phyloP scores from a whole-genome alignment of 2,888 invertebrate species.

The Liopterus haemorrhoidalis region DNA sequence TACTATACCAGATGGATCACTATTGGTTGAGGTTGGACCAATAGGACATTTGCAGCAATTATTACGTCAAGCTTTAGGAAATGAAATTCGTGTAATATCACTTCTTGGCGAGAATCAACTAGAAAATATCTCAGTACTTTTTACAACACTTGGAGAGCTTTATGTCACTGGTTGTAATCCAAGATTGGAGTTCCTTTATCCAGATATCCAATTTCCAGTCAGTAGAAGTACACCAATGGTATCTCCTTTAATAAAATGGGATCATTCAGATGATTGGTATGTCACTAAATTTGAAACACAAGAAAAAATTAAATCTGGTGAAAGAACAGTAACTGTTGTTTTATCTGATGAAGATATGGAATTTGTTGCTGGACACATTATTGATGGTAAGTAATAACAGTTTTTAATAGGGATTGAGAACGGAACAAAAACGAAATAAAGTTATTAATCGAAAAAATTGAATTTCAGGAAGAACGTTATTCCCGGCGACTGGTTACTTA shows the following conservation, averaged over 20 bases:
- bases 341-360: slow-evolving; percentile 61
- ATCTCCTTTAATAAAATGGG: slow-evolving; percentile 80
- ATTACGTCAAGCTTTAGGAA: no score
- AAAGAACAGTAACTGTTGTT: slow-evolving; percentile 55
- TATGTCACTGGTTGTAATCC: slow-evolving; percentile 73
- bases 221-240: slow-evolving; percentile 80
- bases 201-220: slow-evolving; percentile 72
- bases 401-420: no score
- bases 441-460: background rate
- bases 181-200: slow-evolving; percentile 69
- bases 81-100: no score
- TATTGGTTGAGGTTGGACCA: no score
- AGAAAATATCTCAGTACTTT: slow-evolving; percentile 32
- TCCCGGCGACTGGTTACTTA: slow-evolving; percentile 59
- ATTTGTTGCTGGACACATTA: slow-evolving; percentile 71
- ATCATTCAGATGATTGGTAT: slow-evolving; percentile 73
- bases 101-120: no score
- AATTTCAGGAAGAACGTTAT: slow-evolving; percentile 52
- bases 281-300: slow-evolving; percentile 63
- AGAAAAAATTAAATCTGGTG: slow-evolving; percentile 62
- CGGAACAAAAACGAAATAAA: no score
- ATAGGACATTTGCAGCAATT: no score
- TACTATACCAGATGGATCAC: background rate
- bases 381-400: slow-evolving; percentile 67
- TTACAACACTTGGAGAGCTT: slow-evolving; percentile 50